Base-by-base conservation (phyloP, 2,113 vertebrate species). In the Ivindomyrus marchei region DNA sequence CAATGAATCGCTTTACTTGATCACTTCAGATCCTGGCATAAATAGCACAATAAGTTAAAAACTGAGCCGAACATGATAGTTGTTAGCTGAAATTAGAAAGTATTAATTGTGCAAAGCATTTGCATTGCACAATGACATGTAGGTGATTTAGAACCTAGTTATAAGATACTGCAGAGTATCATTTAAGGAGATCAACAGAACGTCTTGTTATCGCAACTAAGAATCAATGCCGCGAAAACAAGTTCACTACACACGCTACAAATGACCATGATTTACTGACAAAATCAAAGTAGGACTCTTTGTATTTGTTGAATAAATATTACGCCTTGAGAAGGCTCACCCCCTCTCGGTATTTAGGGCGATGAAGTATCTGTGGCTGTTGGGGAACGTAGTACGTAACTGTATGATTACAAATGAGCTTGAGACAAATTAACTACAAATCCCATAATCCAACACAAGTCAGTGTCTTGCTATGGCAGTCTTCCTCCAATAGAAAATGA, bases 401-500 rank as follows among this genome's bases (percentile, higher is more conserved):
- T 31, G 49, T 31, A 27, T 50, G 85, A 87, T 46, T 46, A 52
- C 49, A 87, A 87, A 46, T 87, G 24, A 52, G 85, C 21, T n/a
- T 87, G 49, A 36, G 49, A 31, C 24, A 46, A 3, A 19, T 1
- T 83, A 11, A 94, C 93, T 93, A 83, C 91, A 89, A 42, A 45
- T 92, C 93, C 93, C 93, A 93, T 9, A 91, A 90, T 88, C 11
- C 85, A 13, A 50, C 47, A 19, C 1, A 15, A 87, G 46, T 24
- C 4, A 4, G 77, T 77, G 50, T 45, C 58, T 80, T 74, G 90
- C 91, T 87, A 42, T 89, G 66, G 53, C 74, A 80, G 62, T 89
- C n/a, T 83, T 70, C 89, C 91, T 91, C 87, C 85, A 90, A 91
- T 90, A 89, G 90, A 87, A 90, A 89, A 85, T 90, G 90, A 90